A percentile compares a stretch with the other conserved stretches of the same genome.
Evolutionary conservation across 2,888 invertebrate species (phyloP).

Genomic region (Apotomis betuletana): DNA sequence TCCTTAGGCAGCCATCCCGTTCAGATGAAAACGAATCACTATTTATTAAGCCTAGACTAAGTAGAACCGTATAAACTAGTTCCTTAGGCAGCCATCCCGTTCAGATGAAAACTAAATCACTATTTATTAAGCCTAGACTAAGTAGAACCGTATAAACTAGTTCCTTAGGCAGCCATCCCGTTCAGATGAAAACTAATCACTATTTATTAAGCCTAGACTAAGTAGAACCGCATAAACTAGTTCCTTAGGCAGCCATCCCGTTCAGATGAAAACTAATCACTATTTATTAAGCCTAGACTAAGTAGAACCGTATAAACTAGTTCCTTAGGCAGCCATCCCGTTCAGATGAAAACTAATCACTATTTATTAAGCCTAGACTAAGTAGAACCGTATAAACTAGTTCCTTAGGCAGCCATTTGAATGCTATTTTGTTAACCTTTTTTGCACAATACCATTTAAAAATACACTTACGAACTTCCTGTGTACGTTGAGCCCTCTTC

Average conservation of each 20-base stretch:
- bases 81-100: too few relatives aligned
- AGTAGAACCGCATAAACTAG: background rate
- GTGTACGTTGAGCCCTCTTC: background rate
- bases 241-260: too few relatives aligned
- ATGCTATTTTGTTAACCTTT: background rate
- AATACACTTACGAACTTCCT: background rate
- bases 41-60: background rate
- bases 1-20: too few relatives aligned
- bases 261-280: constrained; percentile 12
- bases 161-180: too few relatives aligned
- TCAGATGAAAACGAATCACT: constrained; percentile 9
- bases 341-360: constrained; percentile 12
- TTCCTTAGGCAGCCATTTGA: background rate
- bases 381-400: background rate
- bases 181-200: constrained; percentile 12
- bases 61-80: background rate
- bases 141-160: background rate
- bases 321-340: too few relatives aligned
- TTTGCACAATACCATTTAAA: background rate
- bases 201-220: background rate
- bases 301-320: background rate
- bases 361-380: background rate
- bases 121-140: background rate
- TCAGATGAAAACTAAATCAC: constrained; percentile 12
- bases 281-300: background rate